These are phyloP conservation scores for Ephialtes manifestator DNA, from an alignment of 2,888 invertebrate genomes.

Conservation along the genomic window DNA sequence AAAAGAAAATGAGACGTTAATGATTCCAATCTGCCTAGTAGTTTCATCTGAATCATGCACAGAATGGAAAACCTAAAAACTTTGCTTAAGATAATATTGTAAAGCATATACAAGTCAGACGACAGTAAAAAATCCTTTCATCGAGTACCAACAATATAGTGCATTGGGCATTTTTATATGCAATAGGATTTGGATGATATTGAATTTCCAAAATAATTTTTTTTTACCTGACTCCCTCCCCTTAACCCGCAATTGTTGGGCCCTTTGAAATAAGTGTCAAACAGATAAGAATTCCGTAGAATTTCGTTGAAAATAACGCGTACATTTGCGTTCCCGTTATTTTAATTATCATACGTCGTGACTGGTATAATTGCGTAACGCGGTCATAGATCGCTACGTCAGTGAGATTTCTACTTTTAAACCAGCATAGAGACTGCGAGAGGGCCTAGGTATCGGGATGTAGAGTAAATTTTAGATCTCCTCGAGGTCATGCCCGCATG, in stretches of 20 bases:
- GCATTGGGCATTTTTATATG: no score
- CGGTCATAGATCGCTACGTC: slow-evolving; percentile 45
- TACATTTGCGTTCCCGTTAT: slow-evolving; percentile 17
- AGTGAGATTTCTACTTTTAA: slow-evolving; percentile 65
- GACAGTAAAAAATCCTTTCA: no score
- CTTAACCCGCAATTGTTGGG: background rate
- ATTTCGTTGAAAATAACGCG: slow-evolving; percentile 29
- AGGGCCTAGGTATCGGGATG: slow-evolving; percentile 48
- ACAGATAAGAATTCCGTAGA: slow-evolving; percentile 37
- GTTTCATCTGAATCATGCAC: no score
- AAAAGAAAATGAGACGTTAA: no score
- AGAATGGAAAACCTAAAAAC: no score
- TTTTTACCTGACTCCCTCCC: no score
- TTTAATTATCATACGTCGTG: slow-evolving; percentile 62
- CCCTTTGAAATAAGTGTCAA: slow-evolving; percentile 23
- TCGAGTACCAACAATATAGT: no score
- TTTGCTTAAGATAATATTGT: no score
- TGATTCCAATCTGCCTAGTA: no score
- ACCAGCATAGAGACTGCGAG: slow-evolving; percentile 37
- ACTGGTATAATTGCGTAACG: slow-evolving; percentile 66
- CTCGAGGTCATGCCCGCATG: slow-evolving; percentile 53
- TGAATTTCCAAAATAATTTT: no score
- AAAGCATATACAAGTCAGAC: no score
- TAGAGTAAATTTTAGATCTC: slow-evolving; percentile 59
- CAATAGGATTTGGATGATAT: no score